Conservation (phyloP, 2,797 vertebrate genomes). For the Rhinoraja longicauda region DNA sequence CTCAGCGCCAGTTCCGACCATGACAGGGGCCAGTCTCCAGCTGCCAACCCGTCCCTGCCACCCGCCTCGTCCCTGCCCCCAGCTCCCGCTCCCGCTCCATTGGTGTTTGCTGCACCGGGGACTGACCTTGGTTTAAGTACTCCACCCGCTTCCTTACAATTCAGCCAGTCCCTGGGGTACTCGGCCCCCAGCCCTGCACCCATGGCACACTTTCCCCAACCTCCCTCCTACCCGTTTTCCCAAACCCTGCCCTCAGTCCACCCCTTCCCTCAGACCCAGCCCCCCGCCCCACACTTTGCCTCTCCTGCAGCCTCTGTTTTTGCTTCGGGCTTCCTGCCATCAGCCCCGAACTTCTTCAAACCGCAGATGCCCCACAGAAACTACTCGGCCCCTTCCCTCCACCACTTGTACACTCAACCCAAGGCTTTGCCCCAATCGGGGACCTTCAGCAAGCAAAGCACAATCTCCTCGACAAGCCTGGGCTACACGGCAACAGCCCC, state of each 20-base stretch:
- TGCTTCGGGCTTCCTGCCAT: conserved; percentile 57
- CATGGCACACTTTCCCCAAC: conserved; percentile 57
- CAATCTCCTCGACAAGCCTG: conserved; percentile 42
- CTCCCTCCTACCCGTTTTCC: conserved; percentile 76
- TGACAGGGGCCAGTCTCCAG: conserved; percentile 41
- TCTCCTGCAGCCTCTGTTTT: conserved; percentile 68
- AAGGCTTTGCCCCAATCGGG: conserved; percentile 54
- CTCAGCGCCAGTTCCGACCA: conserved; percentile 53
- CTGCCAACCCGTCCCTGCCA: conserved; percentile 43
- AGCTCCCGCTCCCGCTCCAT: conserved; percentile 42
- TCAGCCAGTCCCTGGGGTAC: conserved; percentile 59
- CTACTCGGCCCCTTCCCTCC: conserved; percentile 64
- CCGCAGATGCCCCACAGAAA: conserved; percentile 55
- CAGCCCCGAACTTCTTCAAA: conserved; percentile 58
- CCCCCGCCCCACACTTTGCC: conserved; percentile 60
- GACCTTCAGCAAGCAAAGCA: conserved; percentile 56
- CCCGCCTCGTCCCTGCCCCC: conserved; percentile 40
- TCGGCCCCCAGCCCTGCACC: conserved; percentile 53
- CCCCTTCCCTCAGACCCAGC: conserved; percentile 53
- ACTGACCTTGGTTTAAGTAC: conserved; percentile 45
- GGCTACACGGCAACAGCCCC: conserved; percentile 44
- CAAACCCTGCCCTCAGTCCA: conserved; percentile 54
- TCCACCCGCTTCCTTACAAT: conserved; percentile 50
- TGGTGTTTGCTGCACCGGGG: conserved; percentile 43
- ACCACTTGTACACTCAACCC: conserved; percentile 69